phyloP scores from a whole-genome alignment of 2,888 invertebrate genomes.

The Horisme vitalbata region DNA sequence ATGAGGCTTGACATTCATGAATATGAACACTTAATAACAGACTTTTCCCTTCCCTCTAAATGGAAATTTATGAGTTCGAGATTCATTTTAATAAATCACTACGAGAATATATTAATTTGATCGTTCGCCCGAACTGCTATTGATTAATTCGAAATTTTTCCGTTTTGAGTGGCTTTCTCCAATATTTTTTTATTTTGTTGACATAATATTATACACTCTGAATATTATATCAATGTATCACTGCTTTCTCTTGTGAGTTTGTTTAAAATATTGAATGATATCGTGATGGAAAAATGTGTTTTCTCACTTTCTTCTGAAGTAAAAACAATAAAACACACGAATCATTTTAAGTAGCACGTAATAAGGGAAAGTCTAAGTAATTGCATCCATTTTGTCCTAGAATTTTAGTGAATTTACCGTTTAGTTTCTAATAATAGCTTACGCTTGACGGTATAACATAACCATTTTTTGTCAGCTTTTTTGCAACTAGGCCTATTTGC shows the following conservation, averaged over 20 bases:
- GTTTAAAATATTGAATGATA: too few relatives aligned
- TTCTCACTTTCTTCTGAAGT: too few relatives aligned
- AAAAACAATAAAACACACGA: too few relatives aligned
- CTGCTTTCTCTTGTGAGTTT: too few relatives aligned
- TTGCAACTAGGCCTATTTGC: not conserved
- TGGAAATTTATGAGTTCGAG: slow-evolving; percentile 28
- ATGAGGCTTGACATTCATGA: slow-evolving; percentile 18
- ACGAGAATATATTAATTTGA: slow-evolving; percentile 10
- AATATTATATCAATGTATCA: too few relatives aligned
- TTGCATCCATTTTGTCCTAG: too few relatives aligned
- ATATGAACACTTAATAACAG: slow-evolving; percentile 21
- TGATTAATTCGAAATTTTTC: slow-evolving; percentile 22
- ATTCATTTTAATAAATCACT: slow-evolving; percentile 10
- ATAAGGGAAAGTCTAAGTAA: too few relatives aligned
- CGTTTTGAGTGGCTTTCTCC: slow-evolving; percentile 14
- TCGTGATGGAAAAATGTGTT: too few relatives aligned
- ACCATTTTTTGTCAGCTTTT: not conserved
- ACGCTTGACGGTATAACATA: not conserved
- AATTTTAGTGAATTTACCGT: too few relatives aligned
- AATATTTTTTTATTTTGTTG: slow-evolving; percentile 1
- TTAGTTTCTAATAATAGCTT: not conserved
- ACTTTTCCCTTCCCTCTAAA: slow-evolving; percentile 31
- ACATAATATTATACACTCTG: too few relatives aligned
- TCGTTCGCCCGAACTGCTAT: slow-evolving; percentile 12
- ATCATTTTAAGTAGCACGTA: too few relatives aligned